These are phyloP conservation scores for Anser cygnoides DNA, from an alignment of 2,113 vertebrate species.

Conservation along the genomic window DNA sequence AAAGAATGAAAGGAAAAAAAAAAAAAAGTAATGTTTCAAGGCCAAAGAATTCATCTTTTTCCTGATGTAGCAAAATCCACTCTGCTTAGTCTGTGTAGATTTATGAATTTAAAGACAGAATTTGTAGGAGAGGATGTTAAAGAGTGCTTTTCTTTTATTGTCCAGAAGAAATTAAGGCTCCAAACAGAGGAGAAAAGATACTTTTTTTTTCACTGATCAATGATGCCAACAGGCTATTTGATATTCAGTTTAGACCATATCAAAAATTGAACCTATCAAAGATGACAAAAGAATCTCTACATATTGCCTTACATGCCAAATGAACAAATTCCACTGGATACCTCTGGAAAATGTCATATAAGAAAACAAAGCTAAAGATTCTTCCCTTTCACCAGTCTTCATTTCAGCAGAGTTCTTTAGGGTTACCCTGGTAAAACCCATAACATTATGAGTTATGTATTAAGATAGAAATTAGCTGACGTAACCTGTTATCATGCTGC, in stretches of 20 bases:
- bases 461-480: constrained; percentile 22
- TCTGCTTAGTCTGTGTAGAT: not conserved
- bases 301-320: not conserved
- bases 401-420: not conserved
- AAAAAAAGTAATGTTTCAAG: not conserved
- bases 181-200: not conserved
- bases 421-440: not conserved
- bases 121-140: not conserved
- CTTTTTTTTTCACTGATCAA: not conserved
- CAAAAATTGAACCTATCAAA: not conserved
- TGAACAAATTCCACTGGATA: not conserved
- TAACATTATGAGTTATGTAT: not conserved
- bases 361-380: not conserved
- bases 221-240: not conserved
- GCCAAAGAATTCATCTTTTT: not conserved
- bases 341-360: not conserved
- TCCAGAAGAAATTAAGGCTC: constrained; percentile 3
- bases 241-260: constrained; percentile 10
- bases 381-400: not conserved
- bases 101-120: not conserved
- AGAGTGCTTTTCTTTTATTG: not conserved
- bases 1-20: not conserved
- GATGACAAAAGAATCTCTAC: not conserved
- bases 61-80: not conserved
- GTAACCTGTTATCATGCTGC: not conserved